phyloP scores from a whole-genome alignment of 2,113 vertebrate genomes.

The Microcebus murinus region DNA sequence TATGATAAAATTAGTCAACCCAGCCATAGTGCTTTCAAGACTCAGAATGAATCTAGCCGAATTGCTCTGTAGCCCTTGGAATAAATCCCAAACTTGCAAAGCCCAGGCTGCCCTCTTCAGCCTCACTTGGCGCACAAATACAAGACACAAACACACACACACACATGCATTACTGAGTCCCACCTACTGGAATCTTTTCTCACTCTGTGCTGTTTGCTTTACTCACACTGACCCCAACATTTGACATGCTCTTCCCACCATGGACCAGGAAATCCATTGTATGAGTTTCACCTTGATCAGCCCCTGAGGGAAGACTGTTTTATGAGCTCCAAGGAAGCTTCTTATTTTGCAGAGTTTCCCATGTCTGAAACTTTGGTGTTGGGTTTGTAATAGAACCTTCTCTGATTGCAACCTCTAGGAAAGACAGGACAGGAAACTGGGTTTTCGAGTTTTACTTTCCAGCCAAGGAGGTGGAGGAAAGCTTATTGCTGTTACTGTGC shows the following conservation, averaged over 20 bases:
- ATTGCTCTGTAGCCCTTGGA: not conserved
- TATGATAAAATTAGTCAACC: not conserved
- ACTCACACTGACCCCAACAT: not conserved
- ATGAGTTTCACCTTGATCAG: not conserved
- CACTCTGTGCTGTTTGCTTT: not conserved
- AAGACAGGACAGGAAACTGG: not conserved
- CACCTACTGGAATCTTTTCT: not conserved
- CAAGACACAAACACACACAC: accelerated
- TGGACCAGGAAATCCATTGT: not conserved
- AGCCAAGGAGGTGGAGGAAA: not conserved
- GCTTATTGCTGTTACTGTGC: not conserved
- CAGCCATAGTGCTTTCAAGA: not conserved
- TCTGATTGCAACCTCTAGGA: not conserved
- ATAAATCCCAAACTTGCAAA: not conserved
- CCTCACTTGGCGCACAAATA: not conserved
- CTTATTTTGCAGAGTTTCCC: not conserved
- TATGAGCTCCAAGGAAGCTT: not conserved
- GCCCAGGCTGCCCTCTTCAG: not conserved
- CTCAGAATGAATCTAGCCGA: not conserved
- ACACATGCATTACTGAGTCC: not conserved
- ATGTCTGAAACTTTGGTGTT: not conserved
- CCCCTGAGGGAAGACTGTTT: not conserved
- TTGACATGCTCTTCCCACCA: not conserved
- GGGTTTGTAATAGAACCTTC: not conserved
- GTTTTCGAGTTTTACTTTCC: not conserved